Percentiles rank a stretch among this genome's conserved stretches.
Conservation (phyloP, 2,888 invertebrate species). For the Tineola bisselliella region DNA sequence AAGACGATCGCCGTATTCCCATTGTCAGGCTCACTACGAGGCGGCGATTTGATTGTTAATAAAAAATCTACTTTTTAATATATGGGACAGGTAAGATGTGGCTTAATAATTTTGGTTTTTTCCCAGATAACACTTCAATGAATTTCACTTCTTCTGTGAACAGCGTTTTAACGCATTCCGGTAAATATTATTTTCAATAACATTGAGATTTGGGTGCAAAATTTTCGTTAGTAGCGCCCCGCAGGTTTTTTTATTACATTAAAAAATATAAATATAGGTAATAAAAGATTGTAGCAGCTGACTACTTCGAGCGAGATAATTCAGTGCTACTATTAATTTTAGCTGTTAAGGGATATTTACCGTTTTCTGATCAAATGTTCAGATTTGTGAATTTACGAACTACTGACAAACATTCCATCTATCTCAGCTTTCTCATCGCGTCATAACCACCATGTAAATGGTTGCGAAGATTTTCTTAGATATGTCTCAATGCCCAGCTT, state of each 20-base stretch:
- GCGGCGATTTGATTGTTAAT: not conserved
- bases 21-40: conserved; percentile 33
- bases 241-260: too few species aligned
- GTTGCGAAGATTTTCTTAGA: conserved; percentile 5
- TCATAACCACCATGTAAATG: not conserved
- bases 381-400: conserved; percentile 14
- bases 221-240: too few species aligned
- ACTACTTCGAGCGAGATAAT: not conserved
- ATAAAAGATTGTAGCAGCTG: not conserved
- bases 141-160: not conserved
- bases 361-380: conserved; percentile 14
- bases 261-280: too few species aligned
- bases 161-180: not conserved
- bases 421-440: conserved; percentile 15
- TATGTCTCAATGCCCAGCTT: not conserved
- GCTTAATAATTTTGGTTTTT: not conserved
- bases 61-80: not conserved
- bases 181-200: too few species aligned
- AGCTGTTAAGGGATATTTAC: conserved; percentile 4
- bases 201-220: too few species aligned
- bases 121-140: not conserved
- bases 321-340: not conserved
- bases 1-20: conserved; percentile 41
- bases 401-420: conserved; percentile 3
- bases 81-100: not conserved